Base-by-base conservation (phyloP, 2,888 invertebrate genomes). In the Chironomus riparius region DNA sequence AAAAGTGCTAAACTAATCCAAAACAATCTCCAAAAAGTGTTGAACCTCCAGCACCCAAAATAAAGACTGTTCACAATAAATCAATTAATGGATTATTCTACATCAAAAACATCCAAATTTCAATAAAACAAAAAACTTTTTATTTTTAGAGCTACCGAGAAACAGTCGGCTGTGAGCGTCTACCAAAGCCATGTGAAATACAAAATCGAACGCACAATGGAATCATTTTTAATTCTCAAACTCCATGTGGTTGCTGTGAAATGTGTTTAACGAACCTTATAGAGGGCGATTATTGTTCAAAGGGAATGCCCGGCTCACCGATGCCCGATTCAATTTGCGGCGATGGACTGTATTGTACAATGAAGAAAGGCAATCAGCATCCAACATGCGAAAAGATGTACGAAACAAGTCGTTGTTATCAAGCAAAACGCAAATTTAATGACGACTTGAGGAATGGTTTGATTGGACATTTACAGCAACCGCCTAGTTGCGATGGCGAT, bases 171-270 rank as follows among this genome's bases (percentile, higher is more conserved):
- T 88, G 88, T 78, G 28, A 83, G 0, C 4, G 81, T 0, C 78
- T 87, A 0, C 81, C 85, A 0, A 79, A 79, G 0, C 83, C 86
- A 28, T 89, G 89, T 79, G 73, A 79, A 13, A 84, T 85, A 78
- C 87, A 87, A 82, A 89, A 89, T 79, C 83, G 84, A 0, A 88
- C 89, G 0, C 85, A 87, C 79, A 83, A 83, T 48, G 90, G 89
- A 0, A 77, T 87, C 47, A 82, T 81, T 78, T 80, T 90, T 77
- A 86, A 85, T 0, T 88, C 87, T 0, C 87, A 88, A 0, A 87
- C 87, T 0, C 80, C 85, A 0, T 90, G 90, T 81, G 89, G 88
- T 80, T 90, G 90, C 80, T 90, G 90, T 78, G 82, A 87, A 0
- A 65, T 18, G 65, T 76, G 61, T 21, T 13, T 48, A 65, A 15